Base-by-base conservation (phyloP, 2,888 invertebrate species). In the Encarsia formosa region DNA sequence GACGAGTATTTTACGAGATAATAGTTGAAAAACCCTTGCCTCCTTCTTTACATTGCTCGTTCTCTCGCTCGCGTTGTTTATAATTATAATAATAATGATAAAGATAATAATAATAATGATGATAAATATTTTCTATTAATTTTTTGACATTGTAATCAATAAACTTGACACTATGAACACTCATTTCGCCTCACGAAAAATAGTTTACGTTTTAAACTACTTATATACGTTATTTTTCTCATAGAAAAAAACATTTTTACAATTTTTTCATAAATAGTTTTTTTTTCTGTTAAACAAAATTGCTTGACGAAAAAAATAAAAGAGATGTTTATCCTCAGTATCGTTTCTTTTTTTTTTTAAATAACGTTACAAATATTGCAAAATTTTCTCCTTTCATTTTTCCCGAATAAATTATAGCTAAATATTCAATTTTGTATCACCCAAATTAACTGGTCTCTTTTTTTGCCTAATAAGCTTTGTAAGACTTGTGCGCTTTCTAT, bases 111-210 rank as follows among this genome's bases (percentile, higher is more conserved):
- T n/a, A n/a, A n/a, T n/a, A n/a, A n/a, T n/a, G n/a, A n/a, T n/a
- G n/a, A n/a, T n/a, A n/a, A n/a, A n/a, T n/a, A n/a, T n/a, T n/a
- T n/a, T n/a, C n/a, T n/a, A n/a, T n/a, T n/a, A n/a, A n/a, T n/a
- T n/a, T n/a, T n/a, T 42, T 46, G 11, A 54, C 46, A n/a, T 41
- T 38, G 41, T 41, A 48, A 43, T 51, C 20, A 47, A 47, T 19
- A 51, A 34, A 55, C 42, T 55, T 52, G 51, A 52, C 55, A 46
- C 23, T 49, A 39, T 22, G 35, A 50, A 49, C 37, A 29, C 49
- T 34, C 45, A 19, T 49, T 49, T 54, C 54, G 54, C 42, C 41
- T 29, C 32, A 50, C 46, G 42, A 44, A 53, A 38, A 55, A 44
- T 18, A 34, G 23, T 26, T 38, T 45, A 4, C 24, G 4, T 5